Base-by-base conservation (phyloP, 2,888 invertebrate genomes). In the Ctenicera cuprea region DNA sequence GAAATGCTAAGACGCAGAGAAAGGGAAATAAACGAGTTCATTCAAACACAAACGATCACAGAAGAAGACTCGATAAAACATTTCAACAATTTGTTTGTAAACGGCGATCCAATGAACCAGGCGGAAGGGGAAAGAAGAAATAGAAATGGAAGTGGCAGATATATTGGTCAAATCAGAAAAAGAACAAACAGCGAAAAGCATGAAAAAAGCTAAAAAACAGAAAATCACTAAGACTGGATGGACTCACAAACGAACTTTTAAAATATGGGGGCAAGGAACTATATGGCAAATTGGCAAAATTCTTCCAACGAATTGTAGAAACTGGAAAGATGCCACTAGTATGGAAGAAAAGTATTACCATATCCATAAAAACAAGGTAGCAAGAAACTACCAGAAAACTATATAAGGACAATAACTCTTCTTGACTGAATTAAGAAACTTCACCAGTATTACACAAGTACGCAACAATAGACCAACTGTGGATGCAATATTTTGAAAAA, bases 401-500 rank as follows among this genome's bases (percentile, higher is more conserved):
- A 45, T 14, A 45, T 1, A 45, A 14, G 43, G n/a, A n/a, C n/a
- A 5, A 45, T 45, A 45, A 12, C 43, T 45, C 3, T 3, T 45
- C 43, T 45, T 45, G 14, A 3, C 14, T 45, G 14, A 45, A 14
- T 45, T 45, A 45, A n/a, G 43, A 45, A 45, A 16, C 14, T 45
- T 45, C 7, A 45, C 43, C 14, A 45, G 43, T 14, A 45, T 45
- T 14, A 12, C n/a, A 14, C 43, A 14, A 14, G 2, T 45, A n/a
- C 16, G 43, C 16, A 45, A 14, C 3, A 45, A 45, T 3, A 45
- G 14, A 45, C n/a, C 43, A n/a, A 41, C 11, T 5, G 41, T 41
- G 41, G 41, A 41, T n/a, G 43, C 43, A 45, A 45, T 45, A 45
- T 45, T 45, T 14, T 7, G 43, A 45, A 7, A 45, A n/a, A 45